Base-by-base conservation (phyloP, 1,140 invertebrate genomes). In the Sipha flava region DNA sequence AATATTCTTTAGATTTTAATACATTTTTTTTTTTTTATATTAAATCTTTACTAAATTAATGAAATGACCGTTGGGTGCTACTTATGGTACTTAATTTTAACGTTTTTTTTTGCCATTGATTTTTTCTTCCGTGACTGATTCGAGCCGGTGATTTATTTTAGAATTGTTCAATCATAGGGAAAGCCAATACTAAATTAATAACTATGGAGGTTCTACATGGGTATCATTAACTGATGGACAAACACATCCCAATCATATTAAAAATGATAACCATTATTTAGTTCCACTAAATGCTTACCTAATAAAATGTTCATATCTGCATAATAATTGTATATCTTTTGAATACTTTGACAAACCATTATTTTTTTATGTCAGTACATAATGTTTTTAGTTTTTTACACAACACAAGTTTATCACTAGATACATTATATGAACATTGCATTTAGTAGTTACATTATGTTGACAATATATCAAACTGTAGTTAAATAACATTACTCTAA, bases 81-180 rank as follows among this genome's bases (percentile, higher is more conserved):
- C 70, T n/a, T n/a, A n/a, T n/a, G 29, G 70, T 75, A 75, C 70
- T 75, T 73, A 75, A 54, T 75, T 54, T 29, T 75, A 37, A 75
- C 47, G n/a, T 75, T 59, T 47, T 26, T 31, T 73, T 31, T 40
- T 37, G 0, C 45, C 34, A 73, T 52, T 29, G 18, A 16, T 73
- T 34, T 31, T 49, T 49, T 75, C 70, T 54, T 37, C 70, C 70
- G 70, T 75, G 70, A 75, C 70, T 75, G 70, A 75, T 75, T 75
- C n/a, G 70, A 75, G 3, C 16, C 49, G 31, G 31, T 54, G 47
- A 75, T 54, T 75, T 75, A 75, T 72, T 37, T 23, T 72, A 21
- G 29, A 52, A 75, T 18, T 54, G 70, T 75, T 54, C 70, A 34
- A 45, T 49, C 68, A 72, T 49, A 72, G n/a, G 49, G 70, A 75